phyloP scores from a whole-genome alignment of 1,140 invertebrate genomes.

The Ericerus pela region DNA sequence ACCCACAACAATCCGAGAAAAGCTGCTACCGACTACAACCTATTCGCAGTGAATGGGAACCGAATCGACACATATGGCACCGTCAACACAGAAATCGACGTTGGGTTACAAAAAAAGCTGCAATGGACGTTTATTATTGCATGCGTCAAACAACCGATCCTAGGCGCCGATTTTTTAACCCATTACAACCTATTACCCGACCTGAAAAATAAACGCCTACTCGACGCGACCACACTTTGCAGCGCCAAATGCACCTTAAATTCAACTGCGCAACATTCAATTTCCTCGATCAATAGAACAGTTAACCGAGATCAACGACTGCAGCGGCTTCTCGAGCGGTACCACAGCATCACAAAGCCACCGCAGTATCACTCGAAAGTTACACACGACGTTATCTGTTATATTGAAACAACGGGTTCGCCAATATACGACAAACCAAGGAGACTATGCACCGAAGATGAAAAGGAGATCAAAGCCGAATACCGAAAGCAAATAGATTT shows the following conservation, averaged over 20 bases:
- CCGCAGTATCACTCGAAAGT: no score
- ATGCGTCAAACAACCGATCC: conserved; percentile 29
- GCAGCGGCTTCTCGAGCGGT: conserved; percentile 26
- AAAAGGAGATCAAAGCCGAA: conserved; percentile 22
- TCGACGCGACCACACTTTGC: no score
- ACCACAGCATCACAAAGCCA: conserved; percentile 32
- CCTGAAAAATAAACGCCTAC: no score
- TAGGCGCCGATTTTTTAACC: no score
- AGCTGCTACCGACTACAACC: no score
- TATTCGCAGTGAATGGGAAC: conserved; percentile 19
- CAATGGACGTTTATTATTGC: background rate
- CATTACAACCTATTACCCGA: conserved; percentile 35
- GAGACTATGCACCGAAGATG: conserved; percentile 27
- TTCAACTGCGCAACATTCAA: no score
- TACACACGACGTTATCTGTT: background rate
- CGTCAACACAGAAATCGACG: background rate
- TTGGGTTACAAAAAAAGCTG: background rate
- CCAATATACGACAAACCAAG: conserved; percentile 29
- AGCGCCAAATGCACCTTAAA: no score
- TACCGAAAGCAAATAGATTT: conserved; percentile 25
- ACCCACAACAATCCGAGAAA: no score
- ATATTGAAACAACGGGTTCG: conserved; percentile 20
- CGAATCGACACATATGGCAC: background rate
- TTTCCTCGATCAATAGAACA: no score
- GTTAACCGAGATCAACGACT: conserved; percentile 30